Evolutionary conservation across 2,888 invertebrate genomes (phyloP).

Genomic region (Philonicus albiceps): DNA sequence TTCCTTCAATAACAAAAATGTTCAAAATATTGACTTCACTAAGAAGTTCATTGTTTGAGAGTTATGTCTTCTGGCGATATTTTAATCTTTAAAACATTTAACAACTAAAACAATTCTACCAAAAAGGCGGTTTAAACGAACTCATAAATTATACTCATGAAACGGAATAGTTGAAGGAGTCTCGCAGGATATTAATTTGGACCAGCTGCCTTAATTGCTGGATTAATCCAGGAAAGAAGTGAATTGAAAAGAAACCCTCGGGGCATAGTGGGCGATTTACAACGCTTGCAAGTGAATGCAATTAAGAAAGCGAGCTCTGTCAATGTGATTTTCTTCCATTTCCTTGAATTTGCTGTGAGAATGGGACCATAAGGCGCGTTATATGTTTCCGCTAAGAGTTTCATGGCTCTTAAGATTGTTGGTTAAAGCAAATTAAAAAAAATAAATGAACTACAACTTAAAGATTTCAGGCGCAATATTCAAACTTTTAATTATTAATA

Average conservation of each 20-base stretch:
- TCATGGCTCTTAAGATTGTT: background rate
- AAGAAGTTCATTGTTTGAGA: background rate
- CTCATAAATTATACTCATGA: background rate
- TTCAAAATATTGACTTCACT: background rate
- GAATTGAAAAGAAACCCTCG: background rate
- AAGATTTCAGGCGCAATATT: background rate
- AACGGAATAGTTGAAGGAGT: background rate
- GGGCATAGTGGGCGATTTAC: background rate
- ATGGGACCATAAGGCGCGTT: background rate
- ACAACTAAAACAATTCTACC: background rate
- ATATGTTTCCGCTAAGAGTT: background rate
- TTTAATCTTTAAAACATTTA: background rate
- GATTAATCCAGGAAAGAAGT: background rate
- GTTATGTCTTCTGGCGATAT: background rate
- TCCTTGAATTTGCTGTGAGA: background rate
- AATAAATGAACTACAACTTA: background rate
- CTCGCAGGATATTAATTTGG: background rate
- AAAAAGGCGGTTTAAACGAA: background rate
- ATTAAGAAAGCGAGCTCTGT: background rate
- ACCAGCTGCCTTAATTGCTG: background rate
- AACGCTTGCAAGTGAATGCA: background rate
- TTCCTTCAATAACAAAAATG: background rate
- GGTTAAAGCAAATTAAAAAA: background rate
- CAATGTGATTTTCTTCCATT: background rate
- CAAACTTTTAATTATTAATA: background rate